A percentile compares a stretch with the other conserved stretches of the same genome.
Conservation (phyloP, 2,888 invertebrate genomes). For the Drosophila mercatorum region DNA sequence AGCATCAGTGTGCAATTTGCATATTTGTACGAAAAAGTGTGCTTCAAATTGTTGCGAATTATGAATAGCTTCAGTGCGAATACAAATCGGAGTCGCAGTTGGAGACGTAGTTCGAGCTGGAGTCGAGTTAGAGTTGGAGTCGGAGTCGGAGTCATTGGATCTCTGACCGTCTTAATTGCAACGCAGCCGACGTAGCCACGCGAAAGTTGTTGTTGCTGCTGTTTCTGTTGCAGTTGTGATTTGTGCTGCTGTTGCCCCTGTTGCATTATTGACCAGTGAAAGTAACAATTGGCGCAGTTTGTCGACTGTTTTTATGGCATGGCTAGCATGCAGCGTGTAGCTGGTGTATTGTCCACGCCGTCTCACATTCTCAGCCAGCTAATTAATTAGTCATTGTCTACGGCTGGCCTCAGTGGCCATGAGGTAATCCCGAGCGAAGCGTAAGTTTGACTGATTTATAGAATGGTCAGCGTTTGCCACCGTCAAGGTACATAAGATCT, state of each 20-base stretch:
- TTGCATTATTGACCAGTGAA: conserved; percentile 72
- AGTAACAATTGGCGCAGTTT: conserved; percentile 68
- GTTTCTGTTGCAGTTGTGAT: conserved; percentile 43
- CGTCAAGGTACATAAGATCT: neutral
- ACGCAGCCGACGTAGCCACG: conserved; percentile 52
- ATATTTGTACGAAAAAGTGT: conserved; percentile 59
- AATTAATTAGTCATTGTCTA: conserved; percentile 40
- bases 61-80: conserved; percentile 39
- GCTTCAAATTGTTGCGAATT: conserved; percentile 57
- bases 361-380: conserved; percentile 46
- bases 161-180: conserved; percentile 67
- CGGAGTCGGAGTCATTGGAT: conserved; percentile 16
- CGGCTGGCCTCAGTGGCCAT: conserved; percentile 28
- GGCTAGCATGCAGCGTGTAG: neutral
- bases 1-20: conserved; percentile 55
- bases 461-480: conserved; percentile 2
- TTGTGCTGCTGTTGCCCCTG: conserved; percentile 35
- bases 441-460: neutral
- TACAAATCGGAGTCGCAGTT: neutral
- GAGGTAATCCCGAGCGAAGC: conserved; percentile 44
- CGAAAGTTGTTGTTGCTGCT: conserved; percentile 60
- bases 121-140: neutral
- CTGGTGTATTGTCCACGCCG: neutral
- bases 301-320: conserved; percentile 34
- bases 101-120: neutral